Conservation (phyloP, 2,797 vertebrate genomes). For the Leptoclinus maculatus region DNA sequence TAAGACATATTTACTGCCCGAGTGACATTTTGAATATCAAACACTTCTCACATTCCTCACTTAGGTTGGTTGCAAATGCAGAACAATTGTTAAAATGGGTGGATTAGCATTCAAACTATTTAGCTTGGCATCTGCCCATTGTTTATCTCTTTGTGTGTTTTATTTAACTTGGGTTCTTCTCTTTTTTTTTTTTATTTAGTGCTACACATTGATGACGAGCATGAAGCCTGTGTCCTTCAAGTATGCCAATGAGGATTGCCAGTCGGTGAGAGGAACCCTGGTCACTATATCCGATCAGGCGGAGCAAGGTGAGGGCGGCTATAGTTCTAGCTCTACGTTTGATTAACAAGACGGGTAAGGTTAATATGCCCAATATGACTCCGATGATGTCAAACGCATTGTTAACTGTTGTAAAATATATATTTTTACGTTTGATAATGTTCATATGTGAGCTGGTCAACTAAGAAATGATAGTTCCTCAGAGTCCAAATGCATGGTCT, state of each 20-base stretch:
- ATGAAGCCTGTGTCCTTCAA: conserved; percentile 68
- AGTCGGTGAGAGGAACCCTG: conserved; percentile 84
- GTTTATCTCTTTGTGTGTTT: neutral
- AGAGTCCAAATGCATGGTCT: neutral
- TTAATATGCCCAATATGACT: neutral
- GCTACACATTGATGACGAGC: conserved; percentile 84
- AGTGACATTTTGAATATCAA: neutral
- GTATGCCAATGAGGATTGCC: conserved; percentile 85
- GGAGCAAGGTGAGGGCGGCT: conserved; percentile 90
- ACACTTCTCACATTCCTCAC: neutral
- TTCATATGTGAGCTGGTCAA: neutral
- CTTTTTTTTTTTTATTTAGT: conserved; percentile 81
- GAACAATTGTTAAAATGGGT: neutral
- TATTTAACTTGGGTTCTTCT: neutral
- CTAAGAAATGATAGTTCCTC: neutral
- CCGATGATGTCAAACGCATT: neutral
- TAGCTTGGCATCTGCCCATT: neutral
- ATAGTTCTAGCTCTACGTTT: neutral
- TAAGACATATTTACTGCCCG: neutral
- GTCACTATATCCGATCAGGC: conserved; percentile 89
- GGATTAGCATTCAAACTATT: neutral
- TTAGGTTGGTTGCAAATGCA: neutral
- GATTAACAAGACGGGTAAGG: neutral
- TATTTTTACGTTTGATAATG: neutral
- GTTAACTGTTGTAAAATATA: neutral